These are phyloP conservation scores for Jacana jacana DNA, from an alignment of 2,113 vertebrate genomes.

Conservation along the genomic window DNA sequence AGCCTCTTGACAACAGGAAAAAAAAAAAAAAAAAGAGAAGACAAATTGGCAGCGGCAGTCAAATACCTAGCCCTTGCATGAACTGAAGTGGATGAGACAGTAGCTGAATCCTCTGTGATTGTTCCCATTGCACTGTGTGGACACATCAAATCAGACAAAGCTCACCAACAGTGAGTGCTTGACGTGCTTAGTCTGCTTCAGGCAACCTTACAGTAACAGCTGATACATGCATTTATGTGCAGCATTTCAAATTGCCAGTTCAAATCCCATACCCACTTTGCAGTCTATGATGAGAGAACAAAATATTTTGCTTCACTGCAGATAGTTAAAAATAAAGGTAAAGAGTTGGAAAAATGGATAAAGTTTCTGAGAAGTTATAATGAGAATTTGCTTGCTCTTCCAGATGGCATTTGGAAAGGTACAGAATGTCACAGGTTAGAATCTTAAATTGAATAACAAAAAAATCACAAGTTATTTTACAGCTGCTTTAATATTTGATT, in stretches of 20 bases:
- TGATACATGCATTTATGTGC: not conserved
- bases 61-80: not conserved
- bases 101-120: not conserved
- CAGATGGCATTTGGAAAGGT: not conserved
- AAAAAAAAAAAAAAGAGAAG: not conserved
- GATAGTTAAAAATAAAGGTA: not conserved
- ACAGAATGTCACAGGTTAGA: not conserved
- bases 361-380: not conserved
- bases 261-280: not conserved
- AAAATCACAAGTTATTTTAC: not conserved
- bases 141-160: slow-evolving; percentile 16
- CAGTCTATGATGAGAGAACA: not conserved
- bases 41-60: not conserved
- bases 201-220: not conserved
- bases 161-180: not conserved
- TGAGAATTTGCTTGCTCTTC: not conserved
- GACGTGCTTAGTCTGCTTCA: not conserved
- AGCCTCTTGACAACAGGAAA: not conserved
- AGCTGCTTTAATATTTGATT: not conserved
- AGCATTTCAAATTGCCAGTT: not conserved
- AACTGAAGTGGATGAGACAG: slow-evolving; percentile 22
- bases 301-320: not conserved
- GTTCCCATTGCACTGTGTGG: not conserved
- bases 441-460: slow-evolving; percentile 1
- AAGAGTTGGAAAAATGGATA: not conserved